phyloP scores from a whole-genome alignment of 2,797 vertebrate genomes.

The Oreochromis grahami region DNA sequence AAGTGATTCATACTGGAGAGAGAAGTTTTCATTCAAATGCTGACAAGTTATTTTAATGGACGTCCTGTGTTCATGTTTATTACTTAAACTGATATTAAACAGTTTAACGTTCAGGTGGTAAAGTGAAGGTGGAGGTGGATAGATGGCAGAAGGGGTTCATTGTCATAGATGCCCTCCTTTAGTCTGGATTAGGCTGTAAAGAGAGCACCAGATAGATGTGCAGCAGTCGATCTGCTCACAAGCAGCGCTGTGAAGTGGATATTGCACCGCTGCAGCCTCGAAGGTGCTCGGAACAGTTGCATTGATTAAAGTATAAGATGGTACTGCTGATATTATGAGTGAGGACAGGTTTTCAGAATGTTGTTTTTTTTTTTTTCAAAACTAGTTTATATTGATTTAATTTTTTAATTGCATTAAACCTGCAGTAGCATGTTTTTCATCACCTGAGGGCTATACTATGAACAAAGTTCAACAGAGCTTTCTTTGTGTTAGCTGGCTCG shows the following conservation, averaged over 20 bases:
- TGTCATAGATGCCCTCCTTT: not conserved
- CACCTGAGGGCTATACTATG: not conserved
- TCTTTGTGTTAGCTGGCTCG: not conserved
- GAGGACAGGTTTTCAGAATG: not conserved
- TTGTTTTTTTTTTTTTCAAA: not conserved
- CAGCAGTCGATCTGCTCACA: not conserved
- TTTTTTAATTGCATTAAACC: not conserved
- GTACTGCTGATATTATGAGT: not conserved
- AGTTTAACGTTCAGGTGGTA: not conserved
- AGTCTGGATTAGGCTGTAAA: not conserved
- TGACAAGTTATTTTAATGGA: not conserved
- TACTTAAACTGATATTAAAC: not conserved
- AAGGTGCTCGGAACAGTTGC: not conserved
- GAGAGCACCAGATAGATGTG: not conserved
- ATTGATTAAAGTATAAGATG: constrained; percentile 13
- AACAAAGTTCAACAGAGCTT: not conserved
- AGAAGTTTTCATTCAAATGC: not conserved
- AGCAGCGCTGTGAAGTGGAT: not conserved
- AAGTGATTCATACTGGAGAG: not conserved
- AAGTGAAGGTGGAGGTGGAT: not conserved
- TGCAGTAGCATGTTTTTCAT: not conserved
- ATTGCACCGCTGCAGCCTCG: not conserved
- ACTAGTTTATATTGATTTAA: not conserved
- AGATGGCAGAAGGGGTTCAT: not conserved
- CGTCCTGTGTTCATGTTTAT: not conserved